phyloP scores from a whole-genome alignment of 2,797 vertebrate species.

The Heterohyrax brucei region DNA sequence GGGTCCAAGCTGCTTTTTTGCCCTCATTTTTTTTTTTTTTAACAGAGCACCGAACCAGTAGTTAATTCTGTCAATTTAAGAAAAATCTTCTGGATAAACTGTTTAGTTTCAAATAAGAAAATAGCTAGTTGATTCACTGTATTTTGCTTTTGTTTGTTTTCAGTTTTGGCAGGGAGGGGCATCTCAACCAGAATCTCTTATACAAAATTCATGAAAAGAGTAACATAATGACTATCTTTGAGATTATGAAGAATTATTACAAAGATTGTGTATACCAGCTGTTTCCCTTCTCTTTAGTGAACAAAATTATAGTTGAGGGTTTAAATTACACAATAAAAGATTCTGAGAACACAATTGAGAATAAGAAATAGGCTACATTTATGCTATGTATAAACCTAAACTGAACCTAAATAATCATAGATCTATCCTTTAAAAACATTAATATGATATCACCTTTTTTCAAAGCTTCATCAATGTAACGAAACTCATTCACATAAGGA shows the following conservation, averaged over 20 bases:
- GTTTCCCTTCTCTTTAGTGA: constrained; percentile 42
- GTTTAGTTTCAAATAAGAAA: constrained; percentile 43
- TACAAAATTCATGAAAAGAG: constrained; percentile 2
- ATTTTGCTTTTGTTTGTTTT: constrained; percentile 10
- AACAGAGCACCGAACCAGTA: neutral
- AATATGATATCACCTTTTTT: constrained; percentile 35
- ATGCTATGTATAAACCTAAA: constrained; percentile 63
- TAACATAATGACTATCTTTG: constrained; percentile 64
- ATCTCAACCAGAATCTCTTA: constrained; percentile 12
- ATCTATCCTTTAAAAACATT: constrained; percentile 6
- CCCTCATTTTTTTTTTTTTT: constrained; percentile 12
- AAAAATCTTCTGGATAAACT: neutral
- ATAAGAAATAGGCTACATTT: constrained; percentile 62
- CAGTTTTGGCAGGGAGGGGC: neutral
- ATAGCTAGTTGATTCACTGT: neutral
- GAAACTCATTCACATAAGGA: constrained; percentile 20
- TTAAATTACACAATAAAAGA: constrained; percentile 60
- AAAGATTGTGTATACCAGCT: neutral
- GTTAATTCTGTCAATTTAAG: constrained; percentile 51
- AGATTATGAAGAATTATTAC: constrained; percentile 59
- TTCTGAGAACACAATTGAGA: constrained; percentile 55
- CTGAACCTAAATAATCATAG: constrained; percentile 61
- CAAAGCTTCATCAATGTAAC: neutral
- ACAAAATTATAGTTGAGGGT: constrained; percentile 30
- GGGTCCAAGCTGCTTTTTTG: neutral